A percentile compares a stretch with the other conserved stretches of the same genome.
Evolutionary conservation across 2,113 vertebrate genomes (phyloP).

Genomic region (Corythornis madagascariensis): DNA sequence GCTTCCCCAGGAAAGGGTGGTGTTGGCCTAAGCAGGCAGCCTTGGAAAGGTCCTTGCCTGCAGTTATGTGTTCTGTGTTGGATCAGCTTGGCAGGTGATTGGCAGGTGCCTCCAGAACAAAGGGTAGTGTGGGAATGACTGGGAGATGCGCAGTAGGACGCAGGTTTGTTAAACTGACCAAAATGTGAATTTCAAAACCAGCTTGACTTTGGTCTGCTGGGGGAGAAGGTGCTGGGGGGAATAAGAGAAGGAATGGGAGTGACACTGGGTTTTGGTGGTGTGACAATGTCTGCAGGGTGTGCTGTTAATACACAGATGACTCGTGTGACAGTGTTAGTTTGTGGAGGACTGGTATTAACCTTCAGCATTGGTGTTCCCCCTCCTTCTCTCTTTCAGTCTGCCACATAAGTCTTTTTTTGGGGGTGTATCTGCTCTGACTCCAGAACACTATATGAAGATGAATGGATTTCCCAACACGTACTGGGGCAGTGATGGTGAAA

Average conservation of each 20-base stretch:
- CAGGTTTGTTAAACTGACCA: not conserved
- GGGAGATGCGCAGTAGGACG: not conserved
- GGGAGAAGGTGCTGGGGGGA: too few relatives aligned
- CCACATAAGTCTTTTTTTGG: slow-evolving; percentile 75
- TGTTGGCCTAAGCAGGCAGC: not conserved
- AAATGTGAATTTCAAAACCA: not conserved
- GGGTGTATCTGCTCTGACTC: slow-evolving; percentile 76
- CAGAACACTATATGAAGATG: slow-evolving; percentile 79
- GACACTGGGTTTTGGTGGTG: not conserved
- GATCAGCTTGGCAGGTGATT: not conserved
- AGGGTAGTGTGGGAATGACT: not conserved
- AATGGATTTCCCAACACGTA: slow-evolving; percentile 80
- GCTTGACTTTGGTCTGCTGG: not conserved
- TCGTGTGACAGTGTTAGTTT: not conserved
- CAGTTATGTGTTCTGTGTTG: not conserved
- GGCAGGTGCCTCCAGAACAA: not conserved
- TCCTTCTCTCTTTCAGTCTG: slow-evolving; percentile 46
- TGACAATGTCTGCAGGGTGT: not conserved
- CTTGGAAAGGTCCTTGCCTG: not conserved
- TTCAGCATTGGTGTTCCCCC: not conserved
- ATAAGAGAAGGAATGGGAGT: not conserved
- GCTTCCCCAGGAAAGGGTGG: not conserved
- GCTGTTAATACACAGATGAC: not conserved
- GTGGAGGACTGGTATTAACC: not conserved
- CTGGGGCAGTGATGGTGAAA: slow-evolving; percentile 72